Conservation (phyloP, 2,888 invertebrate species). For the Campoletis raptor region DNA sequence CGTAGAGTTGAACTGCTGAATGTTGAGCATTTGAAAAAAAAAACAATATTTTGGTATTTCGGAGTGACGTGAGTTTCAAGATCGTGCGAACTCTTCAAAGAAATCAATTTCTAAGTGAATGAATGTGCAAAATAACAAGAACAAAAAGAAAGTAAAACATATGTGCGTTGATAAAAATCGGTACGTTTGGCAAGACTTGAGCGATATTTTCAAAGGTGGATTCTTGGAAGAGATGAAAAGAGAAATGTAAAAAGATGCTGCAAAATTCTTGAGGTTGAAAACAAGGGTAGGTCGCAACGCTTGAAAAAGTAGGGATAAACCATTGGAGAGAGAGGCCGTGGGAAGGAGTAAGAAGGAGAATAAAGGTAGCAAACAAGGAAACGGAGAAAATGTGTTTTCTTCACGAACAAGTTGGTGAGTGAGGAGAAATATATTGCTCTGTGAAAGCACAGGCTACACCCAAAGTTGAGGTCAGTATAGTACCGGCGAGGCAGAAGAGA, state of each 20-base stretch:
- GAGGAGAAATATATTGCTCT: conserved; percentile 24
- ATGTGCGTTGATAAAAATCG: conserved; percentile 41
- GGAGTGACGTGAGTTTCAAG: neutral
- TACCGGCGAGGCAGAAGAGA: neutral
- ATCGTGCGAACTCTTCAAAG: conserved; percentile 16
- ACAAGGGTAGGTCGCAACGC: conserved; percentile 33
- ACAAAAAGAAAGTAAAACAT: neutral
- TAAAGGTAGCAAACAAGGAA: conserved; percentile 68
- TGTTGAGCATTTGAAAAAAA: neutral
- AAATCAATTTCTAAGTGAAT: conserved; percentile 56
- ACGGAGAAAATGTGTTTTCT: conserved; percentile 70
- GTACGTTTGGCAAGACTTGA: conserved; percentile 58
- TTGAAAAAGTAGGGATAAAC: conserved; percentile 24
- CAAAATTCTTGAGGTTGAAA: conserved; percentile 38
- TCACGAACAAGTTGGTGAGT: conserved; percentile 51
- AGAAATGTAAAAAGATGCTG: conserved; percentile 3
- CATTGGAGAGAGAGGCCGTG: conserved; percentile 14
- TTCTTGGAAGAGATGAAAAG: conserved; percentile 12
- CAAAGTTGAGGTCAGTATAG: conserved; percentile 62
- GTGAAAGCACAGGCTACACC: conserved; percentile 71
- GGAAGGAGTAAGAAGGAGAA: conserved; percentile 16
- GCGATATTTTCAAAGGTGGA: conserved; percentile 60
- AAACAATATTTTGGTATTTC: neutral
- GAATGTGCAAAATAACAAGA: neutral
- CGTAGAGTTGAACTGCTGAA: neutral